A percentile compares a stretch with the other conserved stretches of the same genome.
phyloP scores from a whole-genome alignment of 1,140 invertebrate species.

The Drosophila nasuta region DNA sequence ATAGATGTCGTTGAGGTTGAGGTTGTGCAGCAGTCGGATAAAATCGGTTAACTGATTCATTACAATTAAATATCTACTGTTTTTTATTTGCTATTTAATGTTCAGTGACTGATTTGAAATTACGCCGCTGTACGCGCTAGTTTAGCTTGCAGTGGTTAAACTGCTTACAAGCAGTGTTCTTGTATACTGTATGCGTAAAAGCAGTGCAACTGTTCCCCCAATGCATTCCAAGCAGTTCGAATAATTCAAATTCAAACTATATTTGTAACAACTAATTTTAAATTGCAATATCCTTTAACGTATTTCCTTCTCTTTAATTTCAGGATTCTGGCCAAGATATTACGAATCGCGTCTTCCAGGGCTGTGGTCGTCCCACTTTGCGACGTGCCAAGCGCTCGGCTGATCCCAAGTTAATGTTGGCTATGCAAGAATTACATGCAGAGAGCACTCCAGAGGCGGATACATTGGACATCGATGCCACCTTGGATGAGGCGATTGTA shows the following conservation, averaged over 20 bases:
- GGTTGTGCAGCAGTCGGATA: slow-evolving; percentile 8
- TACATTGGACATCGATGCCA: slow-evolving; percentile 79
- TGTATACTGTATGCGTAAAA: background rate
- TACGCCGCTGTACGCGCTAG: too few relatives aligned
- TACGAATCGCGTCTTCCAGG: slow-evolving; percentile 93
- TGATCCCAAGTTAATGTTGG: slow-evolving; percentile 59
- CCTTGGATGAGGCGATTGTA: slow-evolving; percentile 76
- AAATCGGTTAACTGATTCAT: slow-evolving; percentile 4
- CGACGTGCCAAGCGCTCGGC: slow-evolving; percentile 85
- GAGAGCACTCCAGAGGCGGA: slow-evolving; percentile 59
- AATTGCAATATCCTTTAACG: background rate
- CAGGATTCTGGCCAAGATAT: slow-evolving; percentile 94
- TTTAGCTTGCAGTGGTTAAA: background rate
- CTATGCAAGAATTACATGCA: slow-evolving; percentile 52
- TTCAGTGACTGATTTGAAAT: background rate
- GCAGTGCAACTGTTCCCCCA: background rate
- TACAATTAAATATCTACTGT: background rate
- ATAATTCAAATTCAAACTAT: background rate
- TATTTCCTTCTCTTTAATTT: background rate
- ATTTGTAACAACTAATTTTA: background rate
- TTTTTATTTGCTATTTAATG: too few relatives aligned
- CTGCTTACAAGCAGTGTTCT: background rate
- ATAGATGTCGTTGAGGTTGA: slow-evolving; percentile 39
- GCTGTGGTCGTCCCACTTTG: slow-evolving; percentile 92
- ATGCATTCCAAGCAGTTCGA: background rate